Evolutionary conservation across 2,113 vertebrate species (phyloP).

Genomic region (Cynoglossus semilaevis): DNA sequence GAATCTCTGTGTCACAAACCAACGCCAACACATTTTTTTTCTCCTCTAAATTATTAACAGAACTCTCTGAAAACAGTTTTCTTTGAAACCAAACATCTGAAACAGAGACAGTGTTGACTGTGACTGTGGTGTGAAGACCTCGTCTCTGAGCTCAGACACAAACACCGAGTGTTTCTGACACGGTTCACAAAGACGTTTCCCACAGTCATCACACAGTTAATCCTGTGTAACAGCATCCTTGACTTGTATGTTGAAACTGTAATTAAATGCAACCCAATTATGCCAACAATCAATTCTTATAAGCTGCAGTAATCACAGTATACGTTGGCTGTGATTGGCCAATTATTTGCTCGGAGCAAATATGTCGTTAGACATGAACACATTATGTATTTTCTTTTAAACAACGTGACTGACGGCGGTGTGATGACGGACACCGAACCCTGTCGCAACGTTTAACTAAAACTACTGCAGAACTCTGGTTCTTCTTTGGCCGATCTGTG

Average conservation of each 20-base stretch:
- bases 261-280: background rate
- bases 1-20: background rate
- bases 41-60: background rate
- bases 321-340: background rate
- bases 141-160: too few species aligned
- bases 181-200: background rate
- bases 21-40: background rate
- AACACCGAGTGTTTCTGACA: too few species aligned
- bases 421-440: too few species aligned
- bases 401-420: background rate
- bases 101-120: too few species aligned
- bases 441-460: constrained; percentile 1
- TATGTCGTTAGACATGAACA: background rate
- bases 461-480: background rate
- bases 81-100: background rate
- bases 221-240: background rate
- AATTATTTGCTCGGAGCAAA: background rate
- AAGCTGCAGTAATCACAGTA: background rate
- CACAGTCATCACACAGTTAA: background rate
- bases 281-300: background rate
- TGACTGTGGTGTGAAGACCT: too few species aligned
- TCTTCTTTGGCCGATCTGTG: too few species aligned
- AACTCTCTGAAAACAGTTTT: background rate
- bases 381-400: background rate
- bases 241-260: background rate